Evolutionary conservation across 1,140 invertebrate species (phyloP).

Genomic region (Idris sp.): DNA sequence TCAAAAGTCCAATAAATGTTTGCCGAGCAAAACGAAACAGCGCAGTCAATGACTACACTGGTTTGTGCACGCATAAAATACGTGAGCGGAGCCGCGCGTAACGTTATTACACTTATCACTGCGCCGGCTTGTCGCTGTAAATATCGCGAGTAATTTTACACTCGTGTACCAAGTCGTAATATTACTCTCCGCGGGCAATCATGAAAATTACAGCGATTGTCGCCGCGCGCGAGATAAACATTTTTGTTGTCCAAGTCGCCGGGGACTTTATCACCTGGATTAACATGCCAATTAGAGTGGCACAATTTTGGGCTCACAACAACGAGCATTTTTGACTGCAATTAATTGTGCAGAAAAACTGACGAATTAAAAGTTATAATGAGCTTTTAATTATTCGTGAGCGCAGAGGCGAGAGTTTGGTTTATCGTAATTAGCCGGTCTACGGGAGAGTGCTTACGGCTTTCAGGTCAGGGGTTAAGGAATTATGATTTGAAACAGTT

Average conservation of each 20-base stretch:
- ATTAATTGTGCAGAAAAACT: no score
- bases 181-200: constrained; percentile 42
- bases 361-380: constrained; percentile 15
- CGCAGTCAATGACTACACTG: constrained; percentile 31
- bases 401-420: constrained; percentile 6
- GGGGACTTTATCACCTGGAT: constrained; percentile 41
- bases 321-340: no score
- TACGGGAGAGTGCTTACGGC: constrained; percentile 9
- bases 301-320: no score
- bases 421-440: constrained; percentile 21
- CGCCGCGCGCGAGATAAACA: constrained; percentile 36
- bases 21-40: constrained; percentile 31
- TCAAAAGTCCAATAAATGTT: constrained; percentile 35
- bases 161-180: constrained; percentile 44
- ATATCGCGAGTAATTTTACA: constrained; percentile 43
- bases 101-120: constrained; percentile 46
- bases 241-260: constrained; percentile 35
- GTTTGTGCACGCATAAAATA: constrained; percentile 36
- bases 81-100: constrained; percentile 14
- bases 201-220: constrained; percentile 52
- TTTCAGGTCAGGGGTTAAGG: constrained; percentile 27
- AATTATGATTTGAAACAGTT: constrained; percentile 44
- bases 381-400: constrained; percentile 30
- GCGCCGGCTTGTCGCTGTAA: constrained; percentile 39
- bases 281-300: constrained; percentile 37